Conservation (phyloP, 2,888 invertebrate species). For the Therioaphis trifolii region DNA sequence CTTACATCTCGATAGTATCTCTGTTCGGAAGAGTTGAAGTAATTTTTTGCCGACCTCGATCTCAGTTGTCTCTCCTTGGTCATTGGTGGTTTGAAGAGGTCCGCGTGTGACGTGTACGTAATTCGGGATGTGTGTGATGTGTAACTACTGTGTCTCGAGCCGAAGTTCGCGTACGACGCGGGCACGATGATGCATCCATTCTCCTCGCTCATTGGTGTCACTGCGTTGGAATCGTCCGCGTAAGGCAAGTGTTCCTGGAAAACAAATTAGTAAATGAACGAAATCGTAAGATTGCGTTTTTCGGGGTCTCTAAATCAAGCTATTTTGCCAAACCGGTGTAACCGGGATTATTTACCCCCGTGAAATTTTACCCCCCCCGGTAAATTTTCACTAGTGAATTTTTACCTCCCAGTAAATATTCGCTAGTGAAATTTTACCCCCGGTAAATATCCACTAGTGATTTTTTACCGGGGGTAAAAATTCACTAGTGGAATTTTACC, state of each 20-base stretch:
- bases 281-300: too few species aligned
- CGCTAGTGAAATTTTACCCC: too few species aligned
- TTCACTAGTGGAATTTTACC: too few species aligned
- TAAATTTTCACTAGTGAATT: too few species aligned
- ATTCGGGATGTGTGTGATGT: slow-evolving; percentile 93
- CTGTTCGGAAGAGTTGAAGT: slow-evolving; percentile 70
- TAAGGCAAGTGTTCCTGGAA: slow-evolving; percentile 88
- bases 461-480: too few species aligned
- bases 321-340: too few species aligned
- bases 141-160: slow-evolving; percentile 94
- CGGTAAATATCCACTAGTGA: too few species aligned
- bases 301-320: too few species aligned
- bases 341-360: too few species aligned
- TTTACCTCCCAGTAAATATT: too few species aligned
- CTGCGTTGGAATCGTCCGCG: slow-evolving; percentile 96
- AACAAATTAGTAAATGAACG: background rate
- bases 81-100: slow-evolving; percentile 78
- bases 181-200: slow-evolving; percentile 95
- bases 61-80: slow-evolving; percentile 89
- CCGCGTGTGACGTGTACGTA: slow-evolving; percentile 94
- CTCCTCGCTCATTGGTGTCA: slow-evolving; percentile 97
- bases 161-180: slow-evolving; percentile 87
- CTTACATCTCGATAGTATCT: slow-evolving; percentile 48
- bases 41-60: slow-evolving; percentile 80
- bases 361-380: too few species aligned